phyloP scores from a whole-genome alignment of 1,140 invertebrate species.

The Psilanteris sp. region DNA sequence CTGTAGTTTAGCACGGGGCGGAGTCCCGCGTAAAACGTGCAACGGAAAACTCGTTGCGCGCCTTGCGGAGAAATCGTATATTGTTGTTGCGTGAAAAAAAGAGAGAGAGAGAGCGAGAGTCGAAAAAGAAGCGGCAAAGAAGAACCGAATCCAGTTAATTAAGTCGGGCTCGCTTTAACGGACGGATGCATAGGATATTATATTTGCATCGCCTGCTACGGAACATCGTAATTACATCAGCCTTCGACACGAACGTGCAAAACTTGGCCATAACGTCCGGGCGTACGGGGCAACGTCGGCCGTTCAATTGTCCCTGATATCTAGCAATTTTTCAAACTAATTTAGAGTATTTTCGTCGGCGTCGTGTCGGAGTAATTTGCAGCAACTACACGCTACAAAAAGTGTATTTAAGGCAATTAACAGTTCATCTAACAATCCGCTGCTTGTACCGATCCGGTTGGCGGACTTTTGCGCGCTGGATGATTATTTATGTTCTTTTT shows the following conservation, averaged over 20 bases:
- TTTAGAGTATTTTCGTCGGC: too few species aligned
- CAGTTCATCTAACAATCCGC: too few species aligned
- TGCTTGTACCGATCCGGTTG: too few species aligned
- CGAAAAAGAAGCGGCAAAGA: constrained; percentile 19
- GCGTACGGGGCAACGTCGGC: too few species aligned
- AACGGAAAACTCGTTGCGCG: constrained; percentile 34
- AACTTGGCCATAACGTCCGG: too few species aligned
- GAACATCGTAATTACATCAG: constrained; percentile 38
- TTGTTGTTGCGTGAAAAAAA: constrained; percentile 15
- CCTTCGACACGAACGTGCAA: neutral
- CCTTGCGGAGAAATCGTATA: constrained; percentile 35
- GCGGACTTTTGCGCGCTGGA: too few species aligned
- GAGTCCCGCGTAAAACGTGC: constrained; percentile 22
- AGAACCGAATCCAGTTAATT: constrained; percentile 58
- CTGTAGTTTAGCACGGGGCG: constrained; percentile 44
- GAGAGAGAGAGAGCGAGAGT: constrained; percentile 15
- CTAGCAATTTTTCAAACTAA: too few species aligned
- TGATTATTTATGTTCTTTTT: too few species aligned
- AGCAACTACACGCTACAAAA: too few species aligned
- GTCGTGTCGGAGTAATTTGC: too few species aligned
- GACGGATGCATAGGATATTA: constrained; percentile 22
- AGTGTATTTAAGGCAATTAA: too few species aligned
- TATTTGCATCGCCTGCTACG: constrained; percentile 45
- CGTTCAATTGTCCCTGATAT: too few species aligned
- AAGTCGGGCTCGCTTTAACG: constrained; percentile 48